Evolutionary conservation across 1,140 invertebrate species (phyloP), one percentile per base, ranked within the genome.

Genomic region (Contarinia nasturtii): DNA sequence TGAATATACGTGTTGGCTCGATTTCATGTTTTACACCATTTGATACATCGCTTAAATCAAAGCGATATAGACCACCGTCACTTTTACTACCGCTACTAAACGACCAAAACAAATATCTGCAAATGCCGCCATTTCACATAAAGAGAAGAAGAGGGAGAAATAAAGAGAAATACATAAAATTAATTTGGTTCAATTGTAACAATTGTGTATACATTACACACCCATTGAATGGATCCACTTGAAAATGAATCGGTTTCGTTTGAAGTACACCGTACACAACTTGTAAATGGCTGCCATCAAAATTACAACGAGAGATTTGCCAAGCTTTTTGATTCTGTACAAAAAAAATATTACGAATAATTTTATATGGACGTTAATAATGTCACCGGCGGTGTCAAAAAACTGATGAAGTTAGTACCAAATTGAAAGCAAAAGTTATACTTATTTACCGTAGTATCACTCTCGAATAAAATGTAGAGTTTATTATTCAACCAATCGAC

Each of bases 201-300:
- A 27, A 27, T 27, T 27, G 20, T 27, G 19, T 41, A 44, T 49
- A 17, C 49, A 40, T 17, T 45, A 55, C 67, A 69, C 66, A 89
- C 66, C 89, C 90, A 63, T 93, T 94, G 51, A 86, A 81, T 19
- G 91, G 86, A 70, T 95, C 90, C 1, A 92, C 80, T 63, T 90
- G 79, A 49, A 94, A 74, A 55, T 86, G 81, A 42, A 73, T 67
- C 0, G 86, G 79, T 54, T 73, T 69, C 0, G 69, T 70, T 18
- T 71, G 60, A 20, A 89, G 70, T 0, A 77, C 76, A 17, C 74
- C 72, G 47, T 82, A 63, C 11, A 82, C 77, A 0, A 80, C 70
- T 7, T 74, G 74, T 40, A 79, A 67, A 48, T 73, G 72, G 51
- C 68, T 70, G 1, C 81, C 82, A 54, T 82, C 73, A 10, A 87